Base-by-base conservation (phyloP, 2,888 invertebrate genomes). In the Cartodere bifasciata region DNA sequence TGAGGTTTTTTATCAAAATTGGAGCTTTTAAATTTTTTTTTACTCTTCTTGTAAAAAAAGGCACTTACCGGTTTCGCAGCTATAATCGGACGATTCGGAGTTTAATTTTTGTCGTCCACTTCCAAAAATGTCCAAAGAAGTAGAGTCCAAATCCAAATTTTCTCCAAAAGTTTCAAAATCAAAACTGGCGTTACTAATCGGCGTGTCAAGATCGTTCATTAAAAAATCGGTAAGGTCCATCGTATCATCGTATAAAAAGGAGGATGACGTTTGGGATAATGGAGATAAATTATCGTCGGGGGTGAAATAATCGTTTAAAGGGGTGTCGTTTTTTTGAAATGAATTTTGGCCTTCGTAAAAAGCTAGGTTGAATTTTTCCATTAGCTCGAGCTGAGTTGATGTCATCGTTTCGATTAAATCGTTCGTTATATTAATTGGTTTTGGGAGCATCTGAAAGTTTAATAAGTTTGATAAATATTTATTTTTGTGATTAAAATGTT, bases 351-450 rank as follows among this genome's bases (percentile, higher is more conserved):
- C 58, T 35, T 60, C 57, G 46, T 58, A 58, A 35, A 61, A 61
- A 2, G 60, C 60, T 11, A 57, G 42, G 36, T 59, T 60, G 45
- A 61, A 61, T 42, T 58, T 58, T 37, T 58, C 58, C 45, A 58
- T 53, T 10, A 61, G 42, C 37, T 58, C 60, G n/a, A 43, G 40
- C 43, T 57, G 59, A 16, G 52, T 48, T 37, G 36, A 50, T 42
- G 31, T 43, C 16, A 48, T 41, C 12, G 49, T 48, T 33, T 47
- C 40, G 43, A 48, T 51, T 4, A 49, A 34, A 29, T 41, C 43
- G 4, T 48, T 47, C 17, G 41, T 34, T 36, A 45, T 41, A 26
- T 44, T 44, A 34, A 33, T 35, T 4, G 37, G 23, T 31, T 42
- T 42, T 15, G 40, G 36, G 24, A 48, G 35, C 48, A 49, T 49